A percentile compares a stretch with the other conserved stretches of the same genome.
Conservation (phyloP, 2,797 vertebrate genomes). For the Sebastes elongatus region DNA sequence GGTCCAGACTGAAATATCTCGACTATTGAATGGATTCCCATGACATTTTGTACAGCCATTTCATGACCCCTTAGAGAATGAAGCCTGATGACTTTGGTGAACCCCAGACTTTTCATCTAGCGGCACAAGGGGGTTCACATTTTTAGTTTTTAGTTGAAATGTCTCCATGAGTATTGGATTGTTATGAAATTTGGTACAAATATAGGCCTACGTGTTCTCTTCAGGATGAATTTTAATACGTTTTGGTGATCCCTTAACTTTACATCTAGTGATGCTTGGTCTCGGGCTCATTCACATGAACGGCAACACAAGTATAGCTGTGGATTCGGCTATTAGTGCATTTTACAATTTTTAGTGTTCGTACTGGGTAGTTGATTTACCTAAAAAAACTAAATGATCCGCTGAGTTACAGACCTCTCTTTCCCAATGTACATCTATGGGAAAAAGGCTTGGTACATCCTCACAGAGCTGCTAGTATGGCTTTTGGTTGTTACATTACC, state of each 20-base stretch:
- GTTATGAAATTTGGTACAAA: neutral
- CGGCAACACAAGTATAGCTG: rapidly evolving
- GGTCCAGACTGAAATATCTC: neutral
- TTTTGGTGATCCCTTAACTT: neutral
- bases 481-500: neutral
- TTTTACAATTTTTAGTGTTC: too few relatives aligned
- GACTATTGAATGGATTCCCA: neutral
- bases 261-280: neutral
- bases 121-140: neutral
- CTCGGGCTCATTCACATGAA: too few relatives aligned
- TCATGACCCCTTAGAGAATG: neutral
- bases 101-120: neutral
- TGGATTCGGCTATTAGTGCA: too few relatives aligned
- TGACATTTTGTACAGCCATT: neutral
- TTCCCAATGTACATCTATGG: too few relatives aligned
- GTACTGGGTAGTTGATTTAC: too few relatives aligned
- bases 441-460: too few relatives aligned
- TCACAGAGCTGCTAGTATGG: too few relatives aligned
- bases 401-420: too few relatives aligned
- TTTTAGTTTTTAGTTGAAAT: neutral
- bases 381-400: too few relatives aligned
- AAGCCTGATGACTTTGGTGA: neutral
- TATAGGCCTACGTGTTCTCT: neutral
- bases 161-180: neutral
- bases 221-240: neutral